Base-by-base conservation (phyloP, 2,113 vertebrate species). In the Falco punctatus region DNA sequence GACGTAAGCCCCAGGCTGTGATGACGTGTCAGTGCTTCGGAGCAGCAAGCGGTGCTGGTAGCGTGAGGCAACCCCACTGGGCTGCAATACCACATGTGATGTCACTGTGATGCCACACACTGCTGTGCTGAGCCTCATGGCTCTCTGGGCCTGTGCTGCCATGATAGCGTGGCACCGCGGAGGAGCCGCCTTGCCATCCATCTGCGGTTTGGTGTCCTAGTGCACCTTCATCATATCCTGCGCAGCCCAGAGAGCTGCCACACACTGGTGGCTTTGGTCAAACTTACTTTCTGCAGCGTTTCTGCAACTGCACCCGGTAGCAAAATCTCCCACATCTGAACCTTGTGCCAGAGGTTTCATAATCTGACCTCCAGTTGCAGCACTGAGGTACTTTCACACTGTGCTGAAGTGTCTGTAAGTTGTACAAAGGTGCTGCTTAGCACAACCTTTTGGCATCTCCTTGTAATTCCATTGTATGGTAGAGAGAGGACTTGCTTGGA, bases 141-240 rank as follows among this genome's bases (percentile, higher is more conserved):
- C 13, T 10, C 15, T 6, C 10, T 4, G 7, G 67, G 61, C 30
- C 70, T 15, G 38, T 9, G 44, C 33, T 11, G 51, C n/a, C 22
- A 0, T 6, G 33, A 2, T 12, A 3, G 30, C 0, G 1, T 6
- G 40, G 40, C 26, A 4, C 24, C 0, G 3, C 61, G 2, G 40
- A 17, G 20, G 19, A 18, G 13, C 49, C 15, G 51, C 58, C 0
- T 5, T 19, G n/a, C 19, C 30, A 2, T 4, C 20, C 21, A 0
- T 20, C 32, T 6, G 32, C 0, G 2, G 35, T 23, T 23, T 2
- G 13, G 7, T 2, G 19, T 7, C 51, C 2, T 6, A 10, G 5
- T 2, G 1, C 2, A 0, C 13, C 22, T 13, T 4, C 1, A 1
- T 13, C 6, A 28, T 13, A 5, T 12, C 32, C 58, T 1, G 2